Base-by-base conservation (phyloP, 2,797 vertebrate genomes). In the Chanos chanos region DNA sequence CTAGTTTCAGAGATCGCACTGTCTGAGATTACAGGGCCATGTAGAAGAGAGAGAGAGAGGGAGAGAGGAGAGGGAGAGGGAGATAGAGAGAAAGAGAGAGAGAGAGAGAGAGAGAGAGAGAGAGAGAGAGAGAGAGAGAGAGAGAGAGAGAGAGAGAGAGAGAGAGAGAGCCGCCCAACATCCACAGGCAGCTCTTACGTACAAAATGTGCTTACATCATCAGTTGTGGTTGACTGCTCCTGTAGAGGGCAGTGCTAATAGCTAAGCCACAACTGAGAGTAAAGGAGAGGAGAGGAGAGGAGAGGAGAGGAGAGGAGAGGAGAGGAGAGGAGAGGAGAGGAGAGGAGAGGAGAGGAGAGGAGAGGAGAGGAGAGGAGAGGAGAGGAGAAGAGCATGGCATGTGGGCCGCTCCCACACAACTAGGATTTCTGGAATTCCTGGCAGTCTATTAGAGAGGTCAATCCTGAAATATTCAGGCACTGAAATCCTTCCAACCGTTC, bases 211-310 rank as follows among this genome's bases (percentile, higher is more conserved):
- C 83, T 86, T 85, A 86, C 85, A 81, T 87, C 86, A 86, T 85
- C 81, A 84, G 76, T 81, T 82, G 78, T 61, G 70, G 79, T 70
- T 63, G 58, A 68, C 72, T 69, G 75, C 51, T 81, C 85, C 86
- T 90, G 86, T 83, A 90, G 89, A 89, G 86, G 89, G 87, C 89
- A 89, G 83, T 88, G 82, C 80, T 76, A 81, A 81, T 77, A n/a
- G n/a, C n/a, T n/a, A n/a, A n/a, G 82, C 76, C 82, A 81, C 71
- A 76, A 73, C n/a, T n/a, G n/a, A 73, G 58, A 55, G 62, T 60
- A 41, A 33, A 40, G 9, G 34, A 19, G 39, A 3, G 3, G 3
- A 18, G 7, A 22, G 15, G 7, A n/a, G 15, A 39, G 1, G 60
- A 16, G 7, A 7, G 12, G 37, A 73, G 58, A 55, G 62, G 60